Conservation (phyloP, 2,797 vertebrate genomes). For the Falco columbarius region DNA sequence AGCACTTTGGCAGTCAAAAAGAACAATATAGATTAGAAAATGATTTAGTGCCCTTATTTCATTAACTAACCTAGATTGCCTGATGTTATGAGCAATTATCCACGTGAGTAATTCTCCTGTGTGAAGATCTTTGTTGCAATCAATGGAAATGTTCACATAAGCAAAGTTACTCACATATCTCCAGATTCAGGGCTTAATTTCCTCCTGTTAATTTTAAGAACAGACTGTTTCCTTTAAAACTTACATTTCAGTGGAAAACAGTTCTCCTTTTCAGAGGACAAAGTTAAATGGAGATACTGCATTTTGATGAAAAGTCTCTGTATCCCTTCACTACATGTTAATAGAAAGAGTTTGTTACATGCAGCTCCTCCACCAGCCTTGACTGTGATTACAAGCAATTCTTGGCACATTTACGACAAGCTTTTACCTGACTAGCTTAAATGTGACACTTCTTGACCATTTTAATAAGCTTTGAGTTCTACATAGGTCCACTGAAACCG, state of each 20-base stretch:
- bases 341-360: neutral
- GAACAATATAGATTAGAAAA: constrained; percentile 62
- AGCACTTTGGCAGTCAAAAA: constrained; percentile 54
- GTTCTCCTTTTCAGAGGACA: neutral
- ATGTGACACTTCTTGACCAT: neutral
- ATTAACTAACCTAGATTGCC: neutral
- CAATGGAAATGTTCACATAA: neutral
- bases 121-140: neutral
- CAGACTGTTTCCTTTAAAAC: neutral
- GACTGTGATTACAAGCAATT: neutral
- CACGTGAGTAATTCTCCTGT: neutral
- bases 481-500: neutral
- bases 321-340: neutral
- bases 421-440: too few relatives aligned
- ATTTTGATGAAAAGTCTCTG: neutral
- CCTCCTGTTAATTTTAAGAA: neutral
- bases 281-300: neutral
- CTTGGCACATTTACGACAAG: neutral
- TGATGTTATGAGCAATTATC: constrained; percentile 14
- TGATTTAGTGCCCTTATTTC: constrained; percentile 54
- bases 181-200: neutral
- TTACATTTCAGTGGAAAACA: neutral
- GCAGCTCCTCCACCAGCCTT: neutral
- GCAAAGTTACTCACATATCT: neutral
- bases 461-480: neutral